Conservation (phyloP, 1,140 invertebrate genomes). For the Armadillidium nasatum region DNA sequence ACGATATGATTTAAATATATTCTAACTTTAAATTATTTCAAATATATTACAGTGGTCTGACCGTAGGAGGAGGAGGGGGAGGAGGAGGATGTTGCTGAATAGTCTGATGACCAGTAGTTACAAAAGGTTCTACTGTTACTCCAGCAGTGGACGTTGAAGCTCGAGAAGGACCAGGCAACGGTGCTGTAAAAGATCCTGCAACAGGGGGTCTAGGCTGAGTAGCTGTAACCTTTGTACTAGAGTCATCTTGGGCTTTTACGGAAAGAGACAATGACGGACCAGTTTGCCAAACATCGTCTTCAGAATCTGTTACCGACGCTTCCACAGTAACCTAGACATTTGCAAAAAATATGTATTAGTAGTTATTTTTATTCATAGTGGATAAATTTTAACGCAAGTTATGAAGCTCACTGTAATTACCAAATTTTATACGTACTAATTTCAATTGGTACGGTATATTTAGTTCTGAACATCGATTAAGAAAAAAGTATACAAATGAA, state of each 20-base stretch:
- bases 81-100: not conserved
- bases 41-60: no score
- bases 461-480: no score
- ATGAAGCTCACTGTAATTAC: no score
- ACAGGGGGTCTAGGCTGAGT: not conserved
- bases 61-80: no score
- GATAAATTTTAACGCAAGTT: not conserved
- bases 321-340: conserved; percentile 65
- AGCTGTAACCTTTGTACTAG: conserved; percentile 27
- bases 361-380: no score
- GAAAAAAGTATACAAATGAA: no score
- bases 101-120: not conserved
- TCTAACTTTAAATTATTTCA: no score
- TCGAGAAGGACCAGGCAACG: not conserved
- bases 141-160: not conserved
- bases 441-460: no score
- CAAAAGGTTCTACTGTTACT: not conserved
- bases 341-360: no score
- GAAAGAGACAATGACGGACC: conserved; percentile 63
- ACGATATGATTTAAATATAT: no score
- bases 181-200: not conserved
- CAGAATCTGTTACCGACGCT: conserved; percentile 66
- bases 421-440: no score
- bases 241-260: conserved; percentile 67
- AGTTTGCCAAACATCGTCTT: conserved; percentile 68